These are phyloP conservation scores for Forbesichthys papilliferus DNA, from an alignment of 2,113 vertebrate species.

Conservation along the genomic window DNA sequence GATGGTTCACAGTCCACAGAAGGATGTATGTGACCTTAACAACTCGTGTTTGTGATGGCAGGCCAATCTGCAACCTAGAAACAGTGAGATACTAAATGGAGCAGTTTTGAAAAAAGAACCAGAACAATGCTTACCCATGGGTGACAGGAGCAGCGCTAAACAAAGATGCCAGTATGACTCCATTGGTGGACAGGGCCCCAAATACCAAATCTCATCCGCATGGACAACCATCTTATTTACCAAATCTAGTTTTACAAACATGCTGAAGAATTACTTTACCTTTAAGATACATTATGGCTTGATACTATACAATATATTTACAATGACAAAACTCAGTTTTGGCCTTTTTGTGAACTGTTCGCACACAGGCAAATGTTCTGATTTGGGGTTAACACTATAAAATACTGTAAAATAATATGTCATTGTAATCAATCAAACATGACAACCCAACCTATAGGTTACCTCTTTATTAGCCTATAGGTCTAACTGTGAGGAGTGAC, in stretches of 20 bases:
- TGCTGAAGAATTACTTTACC: too few species aligned
- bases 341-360: too few species aligned
- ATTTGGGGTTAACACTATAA: too few species aligned
- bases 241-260: conserved; percentile 4
- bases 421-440: too few species aligned
- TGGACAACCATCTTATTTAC: conserved; percentile 48
- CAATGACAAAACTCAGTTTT: too few species aligned
- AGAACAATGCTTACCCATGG: conserved; percentile 33
- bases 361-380: too few species aligned
- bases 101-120: conserved; percentile 36
- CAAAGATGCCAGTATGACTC: conserved; percentile 64
- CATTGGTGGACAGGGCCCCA: conserved; percentile 48
- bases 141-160: conserved; percentile 40
- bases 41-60: not conserved
- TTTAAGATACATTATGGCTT: too few species aligned
- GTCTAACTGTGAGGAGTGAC: too few species aligned
- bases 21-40: not conserved
- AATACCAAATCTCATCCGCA: conserved; percentile 73
- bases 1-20: not conserved
- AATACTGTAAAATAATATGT: too few species aligned
- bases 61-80: conserved; percentile 1
- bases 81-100: conserved; percentile 50
- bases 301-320: too few species aligned
- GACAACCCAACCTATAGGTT: too few species aligned
- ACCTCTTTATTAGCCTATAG: too few species aligned